A percentile compares a stretch with the other conserved stretches of the same genome.
Conservation (phyloP, 2,797 vertebrate genomes). For the Neosilurus mollespiculum region DNA sequence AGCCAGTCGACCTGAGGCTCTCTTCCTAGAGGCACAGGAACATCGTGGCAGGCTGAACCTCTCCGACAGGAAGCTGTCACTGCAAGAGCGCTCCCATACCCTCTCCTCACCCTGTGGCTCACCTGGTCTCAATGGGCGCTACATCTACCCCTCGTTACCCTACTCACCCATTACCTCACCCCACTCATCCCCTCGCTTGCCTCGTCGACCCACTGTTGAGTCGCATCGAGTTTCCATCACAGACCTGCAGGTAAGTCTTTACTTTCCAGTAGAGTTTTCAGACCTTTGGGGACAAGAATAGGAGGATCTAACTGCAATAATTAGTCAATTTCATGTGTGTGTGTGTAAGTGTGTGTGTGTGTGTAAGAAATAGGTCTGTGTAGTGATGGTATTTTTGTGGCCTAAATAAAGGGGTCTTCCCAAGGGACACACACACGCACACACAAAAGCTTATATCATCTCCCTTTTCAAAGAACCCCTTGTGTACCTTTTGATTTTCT, state of each 20-base stretch:
- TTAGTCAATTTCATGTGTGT: not conserved
- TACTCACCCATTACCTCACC: constrained; percentile 90
- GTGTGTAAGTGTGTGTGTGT: no score
- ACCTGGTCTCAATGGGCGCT: constrained; percentile 76
- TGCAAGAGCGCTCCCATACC: constrained; percentile 84
- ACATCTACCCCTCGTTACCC: constrained; percentile 84
- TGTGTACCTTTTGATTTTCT: not conserved
- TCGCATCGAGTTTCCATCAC: constrained; percentile 96
- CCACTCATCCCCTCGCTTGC: constrained; percentile 89
- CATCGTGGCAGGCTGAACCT: constrained; percentile 76
- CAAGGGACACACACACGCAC: not conserved
- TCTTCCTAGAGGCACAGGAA: constrained; percentile 67
- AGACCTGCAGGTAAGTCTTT: constrained; percentile 83
- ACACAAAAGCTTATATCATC: not conserved
- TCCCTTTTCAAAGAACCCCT: not conserved
- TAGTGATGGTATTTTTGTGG: not conserved
- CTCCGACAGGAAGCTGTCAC: constrained; percentile 86
- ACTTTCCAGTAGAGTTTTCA: not conserved
- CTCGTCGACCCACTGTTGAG: constrained; percentile 90
- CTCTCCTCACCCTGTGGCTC: constrained; percentile 72
- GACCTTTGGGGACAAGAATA: not conserved
- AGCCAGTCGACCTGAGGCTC: constrained; percentile 55
- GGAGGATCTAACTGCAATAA: not conserved
- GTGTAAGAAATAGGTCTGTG: not conserved
- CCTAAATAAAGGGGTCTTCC: constrained; percentile 1